phyloP scores from a whole-genome alignment of 1,140 invertebrate species.

The Idris sp. region DNA sequence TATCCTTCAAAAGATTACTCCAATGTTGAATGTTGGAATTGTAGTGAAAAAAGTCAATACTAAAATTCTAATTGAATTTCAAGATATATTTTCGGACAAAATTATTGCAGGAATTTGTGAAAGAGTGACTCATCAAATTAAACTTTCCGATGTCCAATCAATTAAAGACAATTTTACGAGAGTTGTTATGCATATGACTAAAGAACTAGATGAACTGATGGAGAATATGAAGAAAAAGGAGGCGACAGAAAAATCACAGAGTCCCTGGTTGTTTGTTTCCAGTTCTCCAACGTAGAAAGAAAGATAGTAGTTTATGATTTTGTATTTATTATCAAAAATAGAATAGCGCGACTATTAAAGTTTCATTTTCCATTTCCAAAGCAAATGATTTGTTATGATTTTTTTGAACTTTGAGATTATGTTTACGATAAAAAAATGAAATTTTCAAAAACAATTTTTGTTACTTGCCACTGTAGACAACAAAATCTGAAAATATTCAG shows the following conservation, averaged over 20 bases:
- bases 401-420: no score
- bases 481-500: no score
- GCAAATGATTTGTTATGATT: slow-evolving; percentile 9
- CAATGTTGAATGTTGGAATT: no score
- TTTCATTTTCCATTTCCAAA: slow-evolving; percentile 7
- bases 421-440: no score
- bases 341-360: slow-evolving; percentile 17
- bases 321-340: slow-evolving; percentile 14
- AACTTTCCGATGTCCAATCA: background rate
- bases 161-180: background rate
- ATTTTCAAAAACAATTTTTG: no score
- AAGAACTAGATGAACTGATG: background rate
- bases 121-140: background rate
- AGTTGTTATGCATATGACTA: background rate
- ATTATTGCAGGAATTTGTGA: background rate
- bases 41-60: no score
- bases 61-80: no score
- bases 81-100: background rate
- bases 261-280: slow-evolving; percentile 7
- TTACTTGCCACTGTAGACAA: no score
- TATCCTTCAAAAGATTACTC: no score
- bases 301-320: slow-evolving; percentile 2
- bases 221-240: background rate
- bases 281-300: background rate
- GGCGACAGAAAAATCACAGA: slow-evolving; percentile 6